Evolutionary conservation across 53 echinoderm and acorn worm genomes (phyloP), one percentile per base, ranked within the genome.

Genomic region (Antedon mediterranea): DNA sequence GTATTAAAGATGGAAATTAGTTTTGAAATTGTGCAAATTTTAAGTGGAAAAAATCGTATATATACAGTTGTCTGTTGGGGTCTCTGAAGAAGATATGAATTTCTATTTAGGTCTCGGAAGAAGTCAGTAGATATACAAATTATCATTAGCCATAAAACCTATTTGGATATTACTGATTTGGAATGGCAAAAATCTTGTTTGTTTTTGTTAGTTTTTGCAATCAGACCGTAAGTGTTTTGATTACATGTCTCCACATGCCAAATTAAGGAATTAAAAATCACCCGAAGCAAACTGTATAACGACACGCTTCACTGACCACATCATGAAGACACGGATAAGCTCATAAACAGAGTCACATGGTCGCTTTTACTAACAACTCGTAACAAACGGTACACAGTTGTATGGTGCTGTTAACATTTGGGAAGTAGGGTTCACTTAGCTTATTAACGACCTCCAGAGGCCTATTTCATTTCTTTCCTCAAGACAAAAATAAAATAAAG

Each of bases 261-360:
- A 57, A 57, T 57, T 57, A 57, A 57, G 57, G 57, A 57, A 57
- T 57, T 57, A 57, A 57, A 57, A 57, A 57, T 57, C 57, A 57
- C 23, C 57, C 23, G 11, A 8, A 11, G 57, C 23, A 3, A 57
- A 57, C 57, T 15, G 57, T 57, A 57, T 57, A 3, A 23, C 57
- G 23, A 18, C 57, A 57, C 20, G 57, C 57, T 57, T 57, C 20
- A 57, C 14, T 57, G 57, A 57, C 23, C 57, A 57, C 57, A 23
- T 57, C 57, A 57, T 57, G 57, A 57, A 6, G 23, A 57, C 57
- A 57, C 23, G 57, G 57, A 57, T 26, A 57, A 57, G 23, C 57
- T 57, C 57, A 11, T 57, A 57, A 11, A 26, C 3, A 57, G 9
- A 57, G 23, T 57, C 57, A 8, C 23, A 57, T 57, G 14, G 23